Conservation (phyloP, 2,888 invertebrate genomes). For the Lobophora halterata region DNA sequence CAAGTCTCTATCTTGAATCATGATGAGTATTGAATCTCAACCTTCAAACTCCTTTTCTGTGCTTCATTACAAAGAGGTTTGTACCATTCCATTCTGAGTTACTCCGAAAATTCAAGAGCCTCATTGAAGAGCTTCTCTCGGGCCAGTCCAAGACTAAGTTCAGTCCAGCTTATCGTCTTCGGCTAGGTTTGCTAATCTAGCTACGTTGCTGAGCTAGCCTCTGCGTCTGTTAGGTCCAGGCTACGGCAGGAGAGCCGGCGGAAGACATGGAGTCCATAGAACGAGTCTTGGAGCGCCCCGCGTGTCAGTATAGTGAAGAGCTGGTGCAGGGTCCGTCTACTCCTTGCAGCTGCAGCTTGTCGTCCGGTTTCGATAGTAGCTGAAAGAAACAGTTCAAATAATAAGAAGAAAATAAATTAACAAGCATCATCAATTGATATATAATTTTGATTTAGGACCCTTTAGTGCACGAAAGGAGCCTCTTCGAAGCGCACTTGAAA, state of each 20-base stretch:
- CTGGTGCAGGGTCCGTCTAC: slow-evolving; percentile 75
- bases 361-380: slow-evolving; percentile 61
- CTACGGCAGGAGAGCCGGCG: slow-evolving; percentile 66
- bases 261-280: slow-evolving; percentile 69
- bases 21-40: too few species aligned
- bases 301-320: slow-evolving; percentile 76
- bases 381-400: slow-evolving; percentile 40
- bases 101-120: too few species aligned
- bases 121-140: too few species aligned
- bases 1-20: too few species aligned
- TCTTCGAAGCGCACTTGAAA: too few species aligned
- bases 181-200: not conserved
- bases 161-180: not conserved
- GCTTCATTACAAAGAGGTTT: too few species aligned
- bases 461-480: too few species aligned
- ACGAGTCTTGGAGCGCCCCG: slow-evolving; percentile 51
- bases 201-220: not conserved
- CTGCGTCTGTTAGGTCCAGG: slow-evolving; percentile 66
- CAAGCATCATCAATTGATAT: not conserved
- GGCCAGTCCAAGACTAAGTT: not conserved
- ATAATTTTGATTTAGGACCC: too few species aligned
- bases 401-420: not conserved
- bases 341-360: slow-evolving; percentile 51
- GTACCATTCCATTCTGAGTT: too few species aligned
- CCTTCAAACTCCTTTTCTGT: too few species aligned